Evolutionary conservation across 1,140 invertebrate species (phyloP).

Genomic region (Stegodyphus dumicola): DNA sequence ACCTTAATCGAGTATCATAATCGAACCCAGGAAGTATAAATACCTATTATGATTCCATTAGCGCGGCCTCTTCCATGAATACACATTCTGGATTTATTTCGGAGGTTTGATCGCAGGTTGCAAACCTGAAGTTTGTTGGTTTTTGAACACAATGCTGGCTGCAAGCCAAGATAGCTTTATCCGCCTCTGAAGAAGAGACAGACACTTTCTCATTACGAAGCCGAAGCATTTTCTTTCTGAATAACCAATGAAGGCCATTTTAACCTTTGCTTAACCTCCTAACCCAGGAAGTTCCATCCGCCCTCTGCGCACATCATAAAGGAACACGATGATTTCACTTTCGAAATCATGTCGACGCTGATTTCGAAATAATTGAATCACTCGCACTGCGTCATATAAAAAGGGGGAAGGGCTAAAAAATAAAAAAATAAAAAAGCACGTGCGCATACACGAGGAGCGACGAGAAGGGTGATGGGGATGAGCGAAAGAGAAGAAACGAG

Average conservation of each 20-base stretch:
- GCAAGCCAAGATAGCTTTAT: too few species aligned
- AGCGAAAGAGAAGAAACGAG: slow-evolving; percentile 10
- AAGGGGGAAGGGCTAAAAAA: not conserved
- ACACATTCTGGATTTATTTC: too few species aligned
- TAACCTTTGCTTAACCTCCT: slow-evolving; percentile 7
- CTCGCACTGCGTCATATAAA: not conserved
- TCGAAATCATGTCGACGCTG: not conserved
- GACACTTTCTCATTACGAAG: not conserved
- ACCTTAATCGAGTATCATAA: too few species aligned
- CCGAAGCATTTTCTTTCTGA: not conserved
- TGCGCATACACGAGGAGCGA: slow-evolving; percentile 1
- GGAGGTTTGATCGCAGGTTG: too few species aligned
- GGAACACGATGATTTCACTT: not conserved
- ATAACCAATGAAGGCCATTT: not conserved
- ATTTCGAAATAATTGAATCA: slow-evolving; percentile 29
- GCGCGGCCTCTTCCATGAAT: too few species aligned
- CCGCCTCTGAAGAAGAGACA: too few species aligned
- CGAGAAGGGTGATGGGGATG: not conserved
- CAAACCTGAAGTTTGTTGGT: too few species aligned
- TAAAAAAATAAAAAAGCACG: not conserved
- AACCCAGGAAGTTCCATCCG: slow-evolving; percentile 7
- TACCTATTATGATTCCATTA: too few species aligned
- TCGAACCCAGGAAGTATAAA: too few species aligned
- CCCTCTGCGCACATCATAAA: not conserved
- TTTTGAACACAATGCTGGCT: too few species aligned